Percentiles rank a stretch among this genome's conserved stretches.
Evolutionary conservation across 1,140 invertebrate species (phyloP).

Genomic region (Meloidogyne floridensis): DNA sequence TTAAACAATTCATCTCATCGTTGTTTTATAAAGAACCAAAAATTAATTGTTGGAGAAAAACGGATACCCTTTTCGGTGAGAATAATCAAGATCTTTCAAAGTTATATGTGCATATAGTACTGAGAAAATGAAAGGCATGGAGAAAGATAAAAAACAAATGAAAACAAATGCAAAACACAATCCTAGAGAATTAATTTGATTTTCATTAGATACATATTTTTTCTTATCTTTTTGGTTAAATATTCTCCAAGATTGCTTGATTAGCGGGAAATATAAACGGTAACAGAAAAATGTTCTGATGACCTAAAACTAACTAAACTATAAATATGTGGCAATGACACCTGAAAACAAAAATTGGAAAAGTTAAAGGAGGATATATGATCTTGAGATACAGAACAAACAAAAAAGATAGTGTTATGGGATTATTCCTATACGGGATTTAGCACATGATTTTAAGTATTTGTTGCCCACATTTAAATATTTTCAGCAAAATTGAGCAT

Average conservation of each 20-base stretch:
- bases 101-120: neutral
- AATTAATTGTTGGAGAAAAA: neutral
- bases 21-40: neutral
- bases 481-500: too few relatives aligned
- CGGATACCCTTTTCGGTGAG: neutral
- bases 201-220: neutral
- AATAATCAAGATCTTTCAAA: conserved; percentile 2
- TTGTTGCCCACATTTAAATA: neutral
- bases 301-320: conserved; percentile 1
- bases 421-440: neutral
- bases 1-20: neutral
- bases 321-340: neutral
- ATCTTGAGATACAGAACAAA: neutral
- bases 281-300: neutral
- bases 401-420: conserved; percentile 3
- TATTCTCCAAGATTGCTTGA: conserved; percentile 9
- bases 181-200: neutral
- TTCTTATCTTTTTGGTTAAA: neutral
- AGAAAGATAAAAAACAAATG: neutral
- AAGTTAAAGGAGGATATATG: neutral
- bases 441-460: conserved; percentile 5
- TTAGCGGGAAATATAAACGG: neutral
- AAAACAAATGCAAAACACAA: neutral
- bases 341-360: neutral
- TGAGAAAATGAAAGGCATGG: neutral